Base-by-base conservation (phyloP, 2,113 vertebrate genomes). In the Ciconia maguari region DNA sequence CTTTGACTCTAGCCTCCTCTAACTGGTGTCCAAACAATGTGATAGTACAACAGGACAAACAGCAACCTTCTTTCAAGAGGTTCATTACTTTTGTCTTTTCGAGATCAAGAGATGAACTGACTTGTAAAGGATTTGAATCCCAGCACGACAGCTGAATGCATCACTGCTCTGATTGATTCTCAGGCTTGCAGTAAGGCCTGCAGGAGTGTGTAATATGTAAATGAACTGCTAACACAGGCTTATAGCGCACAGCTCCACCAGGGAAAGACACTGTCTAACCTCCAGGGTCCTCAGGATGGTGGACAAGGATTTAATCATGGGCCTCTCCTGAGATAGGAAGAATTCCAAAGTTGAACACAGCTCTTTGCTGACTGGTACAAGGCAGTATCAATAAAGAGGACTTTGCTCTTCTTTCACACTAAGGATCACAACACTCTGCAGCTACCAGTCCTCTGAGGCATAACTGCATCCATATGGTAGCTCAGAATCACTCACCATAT, bases 1-100 rank as follows among this genome's bases (percentile, higher is more conserved):
- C 95, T 94, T 93, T 88, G 83, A 93, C 91, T 95, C 70, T 11
- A 64, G 87, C 86, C 68, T 71, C 75, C 87, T 55, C 58, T 52
- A 74, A 90, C 75, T 6, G 1, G 46, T 74, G 85, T 82, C 93
- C 91, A 91, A 95, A 95, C 60, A 48, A 54, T 8, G 30, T 34
- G 79, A 36, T 17, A 77, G 69, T n/a, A 79, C 83, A 77, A 87
- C 92, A 83, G 95, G 88, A 92, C 91, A 82, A 93, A n/a, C 55
- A 82, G 87, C 36, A 90, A 55, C 72, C 87, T 68, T 32, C 90
- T 87, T 93, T 89, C 70, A 82, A 77, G 83, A 64, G 88, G 75
- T 75, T 91, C 62, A 83, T 91, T 86, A 41, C 79, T 90, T 94
- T 49, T 68, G 71, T 87, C 88, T 91, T 89, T 79, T 62, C 1